Evolutionary conservation across 2,888 invertebrate species (phyloP).

Genomic region (Drosophila paranaensis): DNA sequence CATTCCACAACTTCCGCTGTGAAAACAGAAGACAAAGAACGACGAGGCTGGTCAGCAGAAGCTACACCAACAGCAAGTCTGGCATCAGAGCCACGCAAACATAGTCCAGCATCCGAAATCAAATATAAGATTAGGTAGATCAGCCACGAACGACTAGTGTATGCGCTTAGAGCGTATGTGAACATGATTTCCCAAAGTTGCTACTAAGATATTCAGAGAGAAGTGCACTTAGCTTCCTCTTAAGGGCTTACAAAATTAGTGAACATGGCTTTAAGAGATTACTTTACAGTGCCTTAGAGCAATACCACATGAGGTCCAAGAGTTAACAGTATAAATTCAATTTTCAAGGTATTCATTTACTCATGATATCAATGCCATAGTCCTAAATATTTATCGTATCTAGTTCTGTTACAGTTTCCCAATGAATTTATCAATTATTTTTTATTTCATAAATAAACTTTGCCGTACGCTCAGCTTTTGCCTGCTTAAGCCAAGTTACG

Average conservation of each 20-base stretch:
- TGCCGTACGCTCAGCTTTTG: neutral
- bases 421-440: neutral
- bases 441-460: neutral
- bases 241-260: too few species aligned
- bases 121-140: conserved; percentile 19
- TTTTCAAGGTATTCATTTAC: too few species aligned
- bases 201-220: too few species aligned
- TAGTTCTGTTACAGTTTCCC: neutral
- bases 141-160: neutral
- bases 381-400: too few species aligned
- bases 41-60: conserved; percentile 35
- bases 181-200: too few species aligned
- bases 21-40: conserved; percentile 38
- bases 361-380: too few species aligned
- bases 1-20: conserved; percentile 30
- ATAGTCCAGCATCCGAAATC: conserved; percentile 28
- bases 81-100: conserved; percentile 26
- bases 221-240: too few species aligned
- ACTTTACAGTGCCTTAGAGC: too few species aligned
- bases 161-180: conserved; percentile 2
- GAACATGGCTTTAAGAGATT: too few species aligned
- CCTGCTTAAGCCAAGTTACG: neutral
- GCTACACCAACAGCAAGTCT: conserved; percentile 7
- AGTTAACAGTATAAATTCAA: too few species aligned
- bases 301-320: too few species aligned